A percentile compares a stretch with the other conserved stretches of the same genome.
These are phyloP conservation scores for Lagria hirta DNA, from an alignment of 2,888 invertebrate species.

Conservation along the genomic window DNA sequence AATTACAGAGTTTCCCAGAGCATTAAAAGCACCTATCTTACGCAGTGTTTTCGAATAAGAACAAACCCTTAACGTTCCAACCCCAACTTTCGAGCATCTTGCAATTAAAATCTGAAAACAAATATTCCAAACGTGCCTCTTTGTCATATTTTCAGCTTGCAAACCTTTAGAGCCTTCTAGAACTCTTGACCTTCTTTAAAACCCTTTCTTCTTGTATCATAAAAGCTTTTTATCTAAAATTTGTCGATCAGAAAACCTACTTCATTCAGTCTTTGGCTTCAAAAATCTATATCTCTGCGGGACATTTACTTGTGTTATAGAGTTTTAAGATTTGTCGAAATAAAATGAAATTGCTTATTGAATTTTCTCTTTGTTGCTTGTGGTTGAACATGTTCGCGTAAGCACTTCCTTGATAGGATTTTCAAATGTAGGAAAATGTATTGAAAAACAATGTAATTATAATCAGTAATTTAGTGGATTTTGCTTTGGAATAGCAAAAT, in stretches of 20 bases:
- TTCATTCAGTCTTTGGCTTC: slow-evolving; percentile 1
- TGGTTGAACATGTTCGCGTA: not conserved
- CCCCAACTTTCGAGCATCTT: slow-evolving; percentile 11
- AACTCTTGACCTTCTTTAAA: slow-evolving; percentile 34
- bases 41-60: slow-evolving; percentile 10
- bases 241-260: not conserved
- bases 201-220: slow-evolving; percentile 24
- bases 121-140: slow-evolving; percentile 26
- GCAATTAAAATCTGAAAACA: slow-evolving; percentile 23
- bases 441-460: slow-evolving; percentile 4
- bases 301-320: slow-evolving; percentile 11
- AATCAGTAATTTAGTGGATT: slow-evolving; percentile 1
- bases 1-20: slow-evolving; percentile 21
- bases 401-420: too few species aligned
- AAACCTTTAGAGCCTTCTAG: slow-evolving; percentile 27
- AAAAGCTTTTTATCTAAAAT: not conserved
- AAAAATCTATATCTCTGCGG: slow-evolving; percentile 13
- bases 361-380: slow-evolving; percentile 9
- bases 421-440: slow-evolving; percentile 3
- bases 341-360: slow-evolving; percentile 16
- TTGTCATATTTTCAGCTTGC: slow-evolving; percentile 23
- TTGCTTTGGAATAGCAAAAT: too few species aligned
- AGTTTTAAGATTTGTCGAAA: slow-evolving; percentile 13
- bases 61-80: slow-evolving; percentile 8
- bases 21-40: slow-evolving; percentile 22